A percentile compares a stretch with the other conserved stretches of the same genome.
phyloP scores from a whole-genome alignment of 2,797 vertebrate genomes.

The Scyliorhinus canicula region DNA sequence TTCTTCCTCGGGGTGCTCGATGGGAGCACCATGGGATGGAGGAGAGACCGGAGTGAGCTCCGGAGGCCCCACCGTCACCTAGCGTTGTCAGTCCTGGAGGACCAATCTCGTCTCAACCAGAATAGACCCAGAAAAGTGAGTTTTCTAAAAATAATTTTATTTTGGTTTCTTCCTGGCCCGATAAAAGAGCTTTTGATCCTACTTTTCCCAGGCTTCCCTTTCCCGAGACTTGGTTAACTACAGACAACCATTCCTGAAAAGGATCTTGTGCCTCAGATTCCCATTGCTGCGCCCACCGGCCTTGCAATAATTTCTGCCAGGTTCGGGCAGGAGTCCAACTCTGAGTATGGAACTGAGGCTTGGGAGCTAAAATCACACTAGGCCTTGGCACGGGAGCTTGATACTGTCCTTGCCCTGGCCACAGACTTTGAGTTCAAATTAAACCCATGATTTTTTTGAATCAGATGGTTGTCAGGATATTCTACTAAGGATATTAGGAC shows the following conservation, averaged over 20 bases:
- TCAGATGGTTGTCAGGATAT: neutral
- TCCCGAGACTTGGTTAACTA: neutral
- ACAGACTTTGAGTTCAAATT: neutral
- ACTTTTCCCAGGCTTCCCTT: neutral
- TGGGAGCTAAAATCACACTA: neutral
- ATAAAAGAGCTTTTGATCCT: neutral
- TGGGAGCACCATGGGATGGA: no score
- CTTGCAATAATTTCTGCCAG: neutral
- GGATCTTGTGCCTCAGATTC: neutral
- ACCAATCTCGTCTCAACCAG: no score
- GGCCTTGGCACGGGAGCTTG: neutral
- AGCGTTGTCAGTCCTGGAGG: no score
- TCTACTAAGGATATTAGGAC: neutral
- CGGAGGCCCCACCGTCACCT: no score
- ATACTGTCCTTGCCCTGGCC: neutral
- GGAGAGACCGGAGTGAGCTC: no score
- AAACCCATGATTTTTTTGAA: neutral
- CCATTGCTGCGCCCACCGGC: neutral
- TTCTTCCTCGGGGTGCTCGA: no score
- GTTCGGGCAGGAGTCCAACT: neutral
- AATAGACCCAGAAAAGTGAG: neutral
- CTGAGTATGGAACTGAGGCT: neutral
- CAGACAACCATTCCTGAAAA: neutral
- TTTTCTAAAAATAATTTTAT: neutral
- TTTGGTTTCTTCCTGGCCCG: neutral